Evolutionary conservation across 2,113 vertebrate genomes (phyloP), one percentile per base, ranked within the genome.

Genomic region (Pedetes capensis): DNA sequence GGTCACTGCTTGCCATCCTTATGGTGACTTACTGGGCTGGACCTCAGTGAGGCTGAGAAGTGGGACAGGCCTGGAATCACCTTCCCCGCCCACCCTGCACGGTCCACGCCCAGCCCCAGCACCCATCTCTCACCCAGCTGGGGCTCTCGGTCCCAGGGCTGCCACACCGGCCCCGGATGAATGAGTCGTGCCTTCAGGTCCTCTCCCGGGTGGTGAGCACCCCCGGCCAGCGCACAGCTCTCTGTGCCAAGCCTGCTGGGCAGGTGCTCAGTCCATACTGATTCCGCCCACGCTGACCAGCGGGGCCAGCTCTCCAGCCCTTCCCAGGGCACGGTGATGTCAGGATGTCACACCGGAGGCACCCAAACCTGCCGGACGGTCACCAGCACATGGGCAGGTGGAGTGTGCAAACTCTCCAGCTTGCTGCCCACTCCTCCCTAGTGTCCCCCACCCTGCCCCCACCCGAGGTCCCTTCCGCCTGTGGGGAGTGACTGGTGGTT

Each of bases 401-500:
- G 29, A 34, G 5, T 49, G 81, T 86, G 16, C 5, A 23, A 57
- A 25, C 32, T 32, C 49, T 51, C 34, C 12, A 51, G 64, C 18
- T 68, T 14, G 0, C 8, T 10, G 10, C 9, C 49, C 8, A 37
- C 32, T 68, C 17, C 49, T 39, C 20, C 32, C 17, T 25, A 5
- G 5, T 29, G 57, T 23, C 66, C 47, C 69, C 34, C 47, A 39
- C 68, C 88, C 80, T 87, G 80, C 75, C 75, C 64, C 86, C 17
- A 66, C 69, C 22, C 0, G 12, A 7, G 51, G 68, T 37, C 81
- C 85, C 71, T 51, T 75, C 96, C 85, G 96, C 34, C 97, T 85
- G 86, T 92, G 79, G 16, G 80, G 86, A 97, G 95, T 66, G 94
- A 97, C 94, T 89, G 79, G 97, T 97, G 98, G 98, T 98, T 99